A percentile compares a stretch with the other conserved stretches of the same genome.
phyloP scores from a whole-genome alignment of 2,113 vertebrate genomes.

The Eudorcas thomsonii region DNA sequence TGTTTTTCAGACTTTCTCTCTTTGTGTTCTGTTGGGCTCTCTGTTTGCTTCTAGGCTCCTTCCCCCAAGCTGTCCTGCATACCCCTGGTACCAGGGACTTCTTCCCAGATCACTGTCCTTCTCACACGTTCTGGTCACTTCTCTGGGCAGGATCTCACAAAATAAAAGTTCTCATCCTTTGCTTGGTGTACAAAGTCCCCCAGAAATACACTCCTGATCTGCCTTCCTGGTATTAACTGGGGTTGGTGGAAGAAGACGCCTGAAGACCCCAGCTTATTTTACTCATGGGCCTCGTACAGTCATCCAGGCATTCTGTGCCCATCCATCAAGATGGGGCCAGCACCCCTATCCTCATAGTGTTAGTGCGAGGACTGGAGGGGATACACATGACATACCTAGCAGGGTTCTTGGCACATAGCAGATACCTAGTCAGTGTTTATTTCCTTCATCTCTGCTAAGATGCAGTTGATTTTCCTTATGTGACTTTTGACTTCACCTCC shows the following conservation, averaged over 20 bases:
- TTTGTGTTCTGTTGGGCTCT: neutral
- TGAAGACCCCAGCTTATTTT: neutral
- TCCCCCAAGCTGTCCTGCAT: neutral
- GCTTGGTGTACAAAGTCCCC: neutral
- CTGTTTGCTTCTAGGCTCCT: neutral
- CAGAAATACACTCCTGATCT: neutral
- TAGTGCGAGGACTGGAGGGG: neutral
- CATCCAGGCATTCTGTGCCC: neutral
- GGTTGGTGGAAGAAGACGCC: neutral
- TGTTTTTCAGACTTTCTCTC: neutral
- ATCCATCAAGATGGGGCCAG: neutral
- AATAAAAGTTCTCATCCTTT: conserved; percentile 7
- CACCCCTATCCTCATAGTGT: neutral
- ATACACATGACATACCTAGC: neutral
- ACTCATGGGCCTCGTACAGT: neutral
- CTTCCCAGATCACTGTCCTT: neutral
- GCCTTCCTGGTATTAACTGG: neutral
- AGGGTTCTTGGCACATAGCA: neutral
- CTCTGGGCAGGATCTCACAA: neutral
- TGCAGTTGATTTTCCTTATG: conserved; percentile 34
- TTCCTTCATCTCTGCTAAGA: neutral
- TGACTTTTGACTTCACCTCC: neutral
- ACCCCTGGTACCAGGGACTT: neutral
- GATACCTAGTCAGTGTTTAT: neutral
- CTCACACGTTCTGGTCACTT: neutral